phyloP scores from a whole-genome alignment of 2,113 vertebrate species.

The Fregetta grallaria region DNA sequence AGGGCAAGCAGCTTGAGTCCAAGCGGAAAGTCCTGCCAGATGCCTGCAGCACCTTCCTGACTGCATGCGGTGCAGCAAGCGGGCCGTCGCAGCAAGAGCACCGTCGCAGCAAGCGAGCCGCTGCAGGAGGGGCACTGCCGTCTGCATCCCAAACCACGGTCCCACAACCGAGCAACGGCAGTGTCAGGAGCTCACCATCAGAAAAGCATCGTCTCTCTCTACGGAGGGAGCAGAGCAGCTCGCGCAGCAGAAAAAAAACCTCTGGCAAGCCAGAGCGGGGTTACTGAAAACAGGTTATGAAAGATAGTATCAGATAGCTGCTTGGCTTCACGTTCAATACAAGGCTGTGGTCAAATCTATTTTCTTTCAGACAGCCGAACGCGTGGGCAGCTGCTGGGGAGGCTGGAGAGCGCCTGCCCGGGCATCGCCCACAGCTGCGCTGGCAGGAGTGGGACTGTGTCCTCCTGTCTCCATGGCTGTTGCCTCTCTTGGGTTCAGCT shows the following conservation, averaged over 20 bases:
- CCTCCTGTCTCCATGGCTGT: neutral
- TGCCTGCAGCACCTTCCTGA: neutral
- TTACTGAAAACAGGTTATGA: neutral
- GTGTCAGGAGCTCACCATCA: rapidly evolving
- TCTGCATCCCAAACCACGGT: rapidly evolving
- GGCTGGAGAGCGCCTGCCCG: rapidly evolving
- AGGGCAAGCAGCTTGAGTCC: rapidly evolving
- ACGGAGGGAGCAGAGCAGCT: neutral
- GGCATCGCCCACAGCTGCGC: rapidly evolving
- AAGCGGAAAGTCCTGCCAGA: neutral
- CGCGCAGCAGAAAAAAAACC: rapidly evolving
- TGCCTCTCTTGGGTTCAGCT: neutral
- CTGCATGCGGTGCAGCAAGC: neutral
- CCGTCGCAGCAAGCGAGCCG: rapidly evolving
- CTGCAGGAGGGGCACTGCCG: rapidly evolving
- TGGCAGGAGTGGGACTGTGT: rapidly evolving
- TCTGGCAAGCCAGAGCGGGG: neutral
- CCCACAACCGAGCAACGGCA: rapidly evolving
- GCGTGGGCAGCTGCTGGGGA: rapidly evolving
- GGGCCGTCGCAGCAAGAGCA: rapidly evolving
- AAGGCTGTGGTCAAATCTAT: neutral
- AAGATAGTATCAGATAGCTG: neutral
- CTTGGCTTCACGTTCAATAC: rapidly evolving
- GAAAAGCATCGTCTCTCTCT: rapidly evolving
- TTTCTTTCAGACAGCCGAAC: neutral